Evolutionary conservation across 2,797 vertebrate genomes (phyloP).

Genomic region (Spheniscus humboldti): DNA sequence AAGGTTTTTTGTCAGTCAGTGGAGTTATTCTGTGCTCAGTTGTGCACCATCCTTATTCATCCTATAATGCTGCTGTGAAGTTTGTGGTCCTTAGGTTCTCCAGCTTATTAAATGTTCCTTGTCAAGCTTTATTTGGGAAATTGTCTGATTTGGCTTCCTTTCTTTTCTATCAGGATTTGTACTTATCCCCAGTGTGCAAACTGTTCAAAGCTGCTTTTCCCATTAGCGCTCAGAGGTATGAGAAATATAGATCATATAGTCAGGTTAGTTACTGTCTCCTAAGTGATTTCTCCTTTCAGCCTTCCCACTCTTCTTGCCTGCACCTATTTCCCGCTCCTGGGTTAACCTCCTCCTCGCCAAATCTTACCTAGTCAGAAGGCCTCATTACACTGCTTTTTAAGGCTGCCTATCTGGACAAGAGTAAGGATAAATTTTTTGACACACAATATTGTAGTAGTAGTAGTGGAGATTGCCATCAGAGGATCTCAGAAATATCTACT

Average conservation of each 20-base stretch:
- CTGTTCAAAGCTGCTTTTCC: neutral
- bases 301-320: neutral
- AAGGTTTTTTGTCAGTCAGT: neutral
- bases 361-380: neutral
- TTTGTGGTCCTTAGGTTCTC: neutral
- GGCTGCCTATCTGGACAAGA: neutral
- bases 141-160: neutral
- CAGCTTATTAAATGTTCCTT: neutral
- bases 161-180: neutral
- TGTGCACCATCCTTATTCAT: neutral
- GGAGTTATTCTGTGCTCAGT: neutral
- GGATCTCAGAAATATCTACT: neutral
- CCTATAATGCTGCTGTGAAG: neutral
- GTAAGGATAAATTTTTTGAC: neutral
- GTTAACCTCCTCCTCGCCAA: neutral
- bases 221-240: neutral
- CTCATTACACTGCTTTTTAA: fast-evolving
- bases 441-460: neutral
- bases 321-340: neutral
- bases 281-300: neutral
- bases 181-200: neutral
- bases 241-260: neutral
- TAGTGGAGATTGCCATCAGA: neutral
- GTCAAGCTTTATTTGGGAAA: neutral
- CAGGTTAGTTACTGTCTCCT: neutral